Conservation (phyloP, 2,113 vertebrate species). For the Trachemys scripta region DNA sequence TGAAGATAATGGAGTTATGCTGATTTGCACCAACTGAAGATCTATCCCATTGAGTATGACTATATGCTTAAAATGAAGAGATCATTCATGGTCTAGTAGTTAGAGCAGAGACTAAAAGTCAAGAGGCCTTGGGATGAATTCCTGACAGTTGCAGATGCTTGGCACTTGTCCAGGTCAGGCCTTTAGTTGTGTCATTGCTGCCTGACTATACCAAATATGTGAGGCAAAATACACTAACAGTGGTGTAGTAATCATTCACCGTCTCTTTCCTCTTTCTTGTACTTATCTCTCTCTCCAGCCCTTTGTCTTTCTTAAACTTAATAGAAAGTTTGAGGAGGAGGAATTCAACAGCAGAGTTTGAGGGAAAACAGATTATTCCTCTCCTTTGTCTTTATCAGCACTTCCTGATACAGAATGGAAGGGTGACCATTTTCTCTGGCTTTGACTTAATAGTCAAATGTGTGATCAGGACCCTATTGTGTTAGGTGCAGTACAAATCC, state of each 20-base stretch:
- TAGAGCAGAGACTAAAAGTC: neutral
- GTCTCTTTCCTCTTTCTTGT: neutral
- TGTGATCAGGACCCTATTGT: neutral
- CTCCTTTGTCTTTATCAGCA: neutral
- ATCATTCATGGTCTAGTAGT: neutral
- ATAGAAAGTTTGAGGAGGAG: neutral
- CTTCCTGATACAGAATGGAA: neutral
- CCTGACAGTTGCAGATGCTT: neutral
- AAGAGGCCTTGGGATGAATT: neutral
- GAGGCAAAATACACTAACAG: neutral
- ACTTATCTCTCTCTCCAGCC: neutral
- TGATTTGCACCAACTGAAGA: neutral
- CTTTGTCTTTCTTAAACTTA: too few relatives aligned
- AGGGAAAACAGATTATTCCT: neutral
- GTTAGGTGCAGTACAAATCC: neutral
- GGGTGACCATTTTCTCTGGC: neutral
- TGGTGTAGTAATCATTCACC: too few relatives aligned
- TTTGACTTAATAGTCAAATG: neutral
- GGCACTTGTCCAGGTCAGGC: neutral
- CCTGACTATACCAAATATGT: neutral
- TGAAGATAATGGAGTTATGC: neutral
- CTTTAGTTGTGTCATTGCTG: neutral
- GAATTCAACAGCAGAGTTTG: neutral
- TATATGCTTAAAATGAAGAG: neutral
- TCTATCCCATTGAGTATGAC: neutral